Evolutionary conservation across 2,797 vertebrate species (phyloP).

Genomic region (Trematomus bernacchii): DNA sequence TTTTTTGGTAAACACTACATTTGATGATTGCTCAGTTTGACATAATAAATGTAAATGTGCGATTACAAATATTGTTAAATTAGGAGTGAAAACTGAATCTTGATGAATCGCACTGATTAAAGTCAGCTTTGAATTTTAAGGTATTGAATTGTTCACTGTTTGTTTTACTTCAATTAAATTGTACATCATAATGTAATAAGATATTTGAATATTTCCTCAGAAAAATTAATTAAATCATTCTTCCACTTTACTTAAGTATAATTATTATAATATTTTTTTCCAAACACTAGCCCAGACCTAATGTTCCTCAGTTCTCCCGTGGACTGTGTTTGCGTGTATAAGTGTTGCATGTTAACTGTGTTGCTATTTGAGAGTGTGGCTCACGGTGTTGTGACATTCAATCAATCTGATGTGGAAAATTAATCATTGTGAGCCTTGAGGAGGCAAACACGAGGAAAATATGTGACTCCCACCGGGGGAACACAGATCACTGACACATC

Average conservation of each 20-base stretch:
- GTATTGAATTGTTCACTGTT: not conserved
- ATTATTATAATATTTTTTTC: not conserved
- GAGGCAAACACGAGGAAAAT: slow-evolving; percentile 37
- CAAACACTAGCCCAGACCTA: not conserved
- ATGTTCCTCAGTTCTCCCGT: not conserved
- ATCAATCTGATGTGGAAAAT: slow-evolving; percentile 72
- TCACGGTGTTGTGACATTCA: slow-evolving; percentile 75
- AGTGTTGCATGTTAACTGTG: slow-evolving; percentile 13
- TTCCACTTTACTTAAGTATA: no score
- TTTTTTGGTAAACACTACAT: no score
- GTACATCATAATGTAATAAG: not conserved
- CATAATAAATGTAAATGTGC: not conserved
- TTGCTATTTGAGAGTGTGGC: slow-evolving; percentile 36
- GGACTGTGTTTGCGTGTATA: not conserved
- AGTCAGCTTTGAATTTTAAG: not conserved
- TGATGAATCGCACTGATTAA: not conserved
- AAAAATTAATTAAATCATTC: no score
- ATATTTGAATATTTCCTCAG: no score
- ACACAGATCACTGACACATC: slow-evolving; percentile 73
- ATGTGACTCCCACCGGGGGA: slow-evolving; percentile 58
- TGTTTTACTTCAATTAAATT: not conserved
- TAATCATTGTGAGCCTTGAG: slow-evolving; percentile 69
- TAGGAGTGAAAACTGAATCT: not conserved
- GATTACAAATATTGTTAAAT: slow-evolving; percentile 2
- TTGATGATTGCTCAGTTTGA: not conserved